A percentile compares a stretch with the other conserved stretches of the same genome.
Evolutionary conservation across 2,113 vertebrate species (phyloP).

Genomic region (Sinocyclocheilus grahami): DNA sequence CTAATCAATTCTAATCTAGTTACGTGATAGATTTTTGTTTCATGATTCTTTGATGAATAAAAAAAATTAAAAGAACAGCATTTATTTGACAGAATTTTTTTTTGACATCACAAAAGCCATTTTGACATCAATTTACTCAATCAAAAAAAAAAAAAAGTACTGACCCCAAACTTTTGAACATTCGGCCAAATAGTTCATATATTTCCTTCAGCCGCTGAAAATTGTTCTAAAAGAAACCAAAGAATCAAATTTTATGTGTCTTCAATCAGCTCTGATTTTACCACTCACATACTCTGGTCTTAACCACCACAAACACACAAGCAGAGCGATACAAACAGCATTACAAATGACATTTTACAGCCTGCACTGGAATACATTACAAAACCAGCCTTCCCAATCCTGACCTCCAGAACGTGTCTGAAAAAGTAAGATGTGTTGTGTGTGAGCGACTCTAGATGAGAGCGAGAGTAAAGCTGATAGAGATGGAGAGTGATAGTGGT

Average conservation of each 20-base stretch:
- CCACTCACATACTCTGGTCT: background rate
- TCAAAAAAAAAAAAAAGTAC: background rate
- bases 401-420: background rate
- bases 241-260: background rate
- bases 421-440: conserved; percentile 6
- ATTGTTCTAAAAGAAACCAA: background rate
- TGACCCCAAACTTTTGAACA: background rate
- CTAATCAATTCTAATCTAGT: too few species aligned
- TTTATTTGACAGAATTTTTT: too few species aligned
- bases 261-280: background rate
- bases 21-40: too few species aligned
- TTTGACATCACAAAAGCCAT: too few species aligned
- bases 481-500: conserved; percentile 11
- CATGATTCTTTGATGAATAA: too few species aligned
- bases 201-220: background rate
- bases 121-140: too few species aligned
- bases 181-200: background rate
- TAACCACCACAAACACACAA: background rate
- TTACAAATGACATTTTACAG: background rate
- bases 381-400: background rate
- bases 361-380: background rate
- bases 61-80: background rate
- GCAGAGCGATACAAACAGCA: background rate
- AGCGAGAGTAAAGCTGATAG: background rate
- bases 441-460: background rate